A percentile compares a stretch with the other conserved stretches of the same genome.
phyloP scores from a whole-genome alignment of 2,797 vertebrate genomes.

The Astyanax mexicanus region DNA sequence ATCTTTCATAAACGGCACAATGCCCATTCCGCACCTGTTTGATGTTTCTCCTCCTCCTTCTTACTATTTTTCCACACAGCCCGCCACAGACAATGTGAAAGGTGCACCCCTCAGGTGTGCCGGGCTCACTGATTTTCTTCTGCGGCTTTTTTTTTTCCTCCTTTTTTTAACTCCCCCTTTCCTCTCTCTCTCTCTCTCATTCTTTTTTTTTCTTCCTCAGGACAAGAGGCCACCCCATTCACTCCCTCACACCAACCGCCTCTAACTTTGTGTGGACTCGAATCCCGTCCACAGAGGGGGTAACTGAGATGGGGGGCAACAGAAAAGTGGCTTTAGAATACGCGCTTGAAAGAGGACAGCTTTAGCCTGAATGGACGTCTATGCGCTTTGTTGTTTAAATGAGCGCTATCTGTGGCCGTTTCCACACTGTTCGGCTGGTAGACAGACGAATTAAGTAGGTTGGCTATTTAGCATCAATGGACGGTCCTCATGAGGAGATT shows the following conservation, averaged over 20 bases:
- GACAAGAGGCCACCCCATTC: conserved; percentile 85
- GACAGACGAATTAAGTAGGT: conserved; percentile 88
- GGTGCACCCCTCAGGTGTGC: conserved; percentile 92
- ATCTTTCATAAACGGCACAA: conserved; percentile 86
- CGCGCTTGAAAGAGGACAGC: conserved; percentile 93
- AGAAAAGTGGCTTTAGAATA: conserved; percentile 89
- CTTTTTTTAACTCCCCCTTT: conserved; percentile 1
- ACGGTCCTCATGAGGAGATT: conserved; percentile 86
- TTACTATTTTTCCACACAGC: conserved; percentile 88
- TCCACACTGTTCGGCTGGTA: conserved; percentile 83
- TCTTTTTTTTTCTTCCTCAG: conserved; percentile 23
- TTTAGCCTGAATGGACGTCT: conserved; percentile 94
- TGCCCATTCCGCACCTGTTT: conserved; percentile 85
- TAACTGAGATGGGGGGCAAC: conserved; percentile 84
- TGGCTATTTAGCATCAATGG: conserved; percentile 89
- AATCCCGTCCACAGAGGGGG: conserved; percentile 76
- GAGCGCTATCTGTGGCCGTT: conserved; percentile 93
- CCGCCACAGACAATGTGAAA: conserved; percentile 83
- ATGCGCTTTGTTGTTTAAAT: conserved; percentile 98
- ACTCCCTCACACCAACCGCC: conserved; percentile 88
- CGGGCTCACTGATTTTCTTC: conserved; percentile 78
- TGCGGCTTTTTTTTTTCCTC: conserved; percentile 47
- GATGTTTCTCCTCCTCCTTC: conserved; percentile 88
- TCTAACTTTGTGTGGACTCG: conserved; percentile 81
- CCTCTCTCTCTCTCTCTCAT: no score